Base-by-base conservation (phyloP, 2,888 invertebrate genomes). In the Junonia oenone region DNA sequence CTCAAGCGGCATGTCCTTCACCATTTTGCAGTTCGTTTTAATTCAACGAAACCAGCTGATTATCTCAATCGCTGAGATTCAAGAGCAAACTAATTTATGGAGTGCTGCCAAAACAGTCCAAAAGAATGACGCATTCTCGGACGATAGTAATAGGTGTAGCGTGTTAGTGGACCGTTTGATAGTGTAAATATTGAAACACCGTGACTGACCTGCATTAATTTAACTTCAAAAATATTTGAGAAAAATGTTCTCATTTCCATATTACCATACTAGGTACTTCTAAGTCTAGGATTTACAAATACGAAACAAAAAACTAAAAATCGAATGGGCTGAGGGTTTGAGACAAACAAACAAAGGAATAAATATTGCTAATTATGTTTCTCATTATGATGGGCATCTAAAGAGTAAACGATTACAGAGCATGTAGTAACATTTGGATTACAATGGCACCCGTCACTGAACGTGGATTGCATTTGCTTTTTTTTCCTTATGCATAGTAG, bases 171-270 rank as follows among this genome's bases (percentile, higher is more conserved):
- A 51, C 31, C 31, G 45, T 50, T 48, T 33, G 26, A 17, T 53
- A 51, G 40, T 53, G 43, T 43, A 26, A 43, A 43, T 17, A 17
- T 40, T 40, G 1, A n/a, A 50, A 4, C 48, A 57, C 48, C 59
- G 65, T 59, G 57, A 60, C 56, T 58, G 58, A 56, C 62, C 61
- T 56, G 58, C 49, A 51, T 26, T 8, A 22, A 38, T 19, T 8
- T 8, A 17, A 43, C 22, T 22, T 13, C n/a, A 15, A 43, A 43
- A 38, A n/a, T 31, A 6, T 14, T 11, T 11, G 4, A n/a, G 11
- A 19, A n/a, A 40, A 11, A 5, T 2, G 9, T 2, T 11, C 4
- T 17, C 11, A 17, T 11, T 11, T 11, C 9, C 9, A 9, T 31
- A 13, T 4, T 1, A 1, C 33, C n/a, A 33, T n/a, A n/a, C n/a